Conservation (phyloP, 2,113 vertebrate species). For the Caloenas nicobarica region DNA sequence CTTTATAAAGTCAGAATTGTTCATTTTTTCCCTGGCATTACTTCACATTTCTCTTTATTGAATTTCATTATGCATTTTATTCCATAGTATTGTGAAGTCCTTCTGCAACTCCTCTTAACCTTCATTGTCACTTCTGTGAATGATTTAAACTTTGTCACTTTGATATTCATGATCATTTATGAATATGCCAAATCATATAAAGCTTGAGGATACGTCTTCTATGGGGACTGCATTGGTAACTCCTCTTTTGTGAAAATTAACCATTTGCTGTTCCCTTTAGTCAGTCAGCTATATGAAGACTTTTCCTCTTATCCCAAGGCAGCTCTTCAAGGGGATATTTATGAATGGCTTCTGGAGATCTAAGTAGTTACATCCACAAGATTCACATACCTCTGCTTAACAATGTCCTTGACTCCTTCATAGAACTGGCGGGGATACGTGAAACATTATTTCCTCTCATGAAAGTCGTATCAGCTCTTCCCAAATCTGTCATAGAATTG, state of each 20-base stretch:
- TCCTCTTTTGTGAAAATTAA: background rate
- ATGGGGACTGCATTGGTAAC: background rate
- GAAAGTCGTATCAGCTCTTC: background rate
- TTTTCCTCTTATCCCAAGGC: background rate
- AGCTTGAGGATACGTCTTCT: background rate
- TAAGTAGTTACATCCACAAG: background rate
- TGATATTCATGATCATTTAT: background rate
- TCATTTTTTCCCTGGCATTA: background rate
- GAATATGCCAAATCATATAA: background rate
- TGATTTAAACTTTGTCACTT: background rate
- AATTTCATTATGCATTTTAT: constrained; percentile 4
- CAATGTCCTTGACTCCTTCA: background rate
- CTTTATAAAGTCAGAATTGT: background rate
- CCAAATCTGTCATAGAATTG: background rate
- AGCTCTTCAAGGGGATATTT: background rate
- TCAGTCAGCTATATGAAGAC: background rate
- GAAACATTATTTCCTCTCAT: background rate
- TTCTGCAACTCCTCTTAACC: background rate
- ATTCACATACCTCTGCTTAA: background rate
- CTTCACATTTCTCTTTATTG: background rate
- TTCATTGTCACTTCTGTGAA: background rate
- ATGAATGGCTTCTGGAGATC: background rate
- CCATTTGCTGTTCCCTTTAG: background rate
- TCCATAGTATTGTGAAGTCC: background rate
- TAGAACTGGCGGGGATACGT: background rate